Evolutionary conservation across 1,140 invertebrate species (phyloP), one percentile per base, ranked within the genome.

Genomic region (Hyphantria cunea): DNA sequence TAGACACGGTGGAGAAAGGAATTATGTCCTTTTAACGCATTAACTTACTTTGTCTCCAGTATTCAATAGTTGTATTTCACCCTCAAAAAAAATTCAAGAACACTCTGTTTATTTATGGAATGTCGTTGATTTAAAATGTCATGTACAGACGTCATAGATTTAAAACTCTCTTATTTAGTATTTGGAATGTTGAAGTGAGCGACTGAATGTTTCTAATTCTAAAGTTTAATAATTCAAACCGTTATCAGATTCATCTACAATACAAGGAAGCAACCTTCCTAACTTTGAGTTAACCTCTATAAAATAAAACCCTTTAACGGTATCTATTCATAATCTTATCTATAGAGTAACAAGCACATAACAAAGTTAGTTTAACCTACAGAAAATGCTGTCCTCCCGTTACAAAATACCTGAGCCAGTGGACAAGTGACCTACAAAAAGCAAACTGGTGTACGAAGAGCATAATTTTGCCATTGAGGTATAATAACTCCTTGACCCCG

Each of bases 381-480:
- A 50, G 56, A 50, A 48, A 37, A 53, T 59, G 60, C 58, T 53
- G 65, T 62, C 65, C 68, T 70, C 55, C 68, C 61, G 69, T 67
- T 64, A 67, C 50, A 51, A 60, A 34, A 53, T 68, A 63, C 33
- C 17, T 32, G 42, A 34, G 51, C 52, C 59, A 37, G 44, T 45
- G 37, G 48, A 31, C 47, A 51, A 60, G 59, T 64, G 64, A 61
- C 60, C 44, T 34, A 52, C 15, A 56, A 56, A 67, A 70, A 68
- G 62, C 52, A 64, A 53, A n/a, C 12, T 25, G 17, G 39, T 47
- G 49, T 51, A 41, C 44, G 31, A 56, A 8, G 45, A 41, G 25
- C 32, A 39, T 33, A 56, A 49, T 48, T 55, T 64, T 42, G 15
- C 47, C 50, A 60, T 50, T 60, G 48, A 51, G 58, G 63, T 49